phyloP scores from a whole-genome alignment of 1,140 invertebrate genomes.

The Campodea augens region DNA sequence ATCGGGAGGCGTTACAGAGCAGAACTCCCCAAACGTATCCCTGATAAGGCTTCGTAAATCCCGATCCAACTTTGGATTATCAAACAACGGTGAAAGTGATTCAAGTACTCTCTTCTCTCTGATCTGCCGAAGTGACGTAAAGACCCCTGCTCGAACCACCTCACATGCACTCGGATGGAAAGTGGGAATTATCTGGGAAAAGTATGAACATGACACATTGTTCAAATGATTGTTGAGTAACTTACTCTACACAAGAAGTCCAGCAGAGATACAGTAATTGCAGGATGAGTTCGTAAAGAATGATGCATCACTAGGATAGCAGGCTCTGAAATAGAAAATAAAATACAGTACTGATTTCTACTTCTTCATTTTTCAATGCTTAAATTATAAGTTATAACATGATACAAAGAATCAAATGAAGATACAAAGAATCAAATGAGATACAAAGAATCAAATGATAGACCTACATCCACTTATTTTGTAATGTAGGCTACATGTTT shows the following conservation, averaged over 20 bases:
- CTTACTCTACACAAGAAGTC: constrained; percentile 81
- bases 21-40: constrained; percentile 84
- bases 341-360: constrained; percentile 4
- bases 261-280: constrained; percentile 79
- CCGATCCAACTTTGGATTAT: constrained; percentile 77
- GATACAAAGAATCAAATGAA: no score
- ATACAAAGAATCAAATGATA: no score
- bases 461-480: no score
- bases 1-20: constrained; percentile 30
- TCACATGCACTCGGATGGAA: constrained; percentile 69
- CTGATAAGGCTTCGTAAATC: constrained; percentile 67
- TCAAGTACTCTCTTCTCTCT: constrained; percentile 83
- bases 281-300: constrained; percentile 87
- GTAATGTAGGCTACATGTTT: no score
- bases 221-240: not conserved
- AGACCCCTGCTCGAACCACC: constrained; percentile 75
- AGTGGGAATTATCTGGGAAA: constrained; percentile 69
- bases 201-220: constrained; percentile 6
- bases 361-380: no score
- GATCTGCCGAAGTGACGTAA: constrained; percentile 77
- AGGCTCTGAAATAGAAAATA: constrained; percentile 44
- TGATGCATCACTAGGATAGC: constrained; percentile 95
- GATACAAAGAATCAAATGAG: no score
- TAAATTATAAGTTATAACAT: no score
- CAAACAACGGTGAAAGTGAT: constrained; percentile 75